Evolutionary conservation across 2,113 vertebrate species (phyloP).

Genomic region (Rafetus swinhoei): DNA sequence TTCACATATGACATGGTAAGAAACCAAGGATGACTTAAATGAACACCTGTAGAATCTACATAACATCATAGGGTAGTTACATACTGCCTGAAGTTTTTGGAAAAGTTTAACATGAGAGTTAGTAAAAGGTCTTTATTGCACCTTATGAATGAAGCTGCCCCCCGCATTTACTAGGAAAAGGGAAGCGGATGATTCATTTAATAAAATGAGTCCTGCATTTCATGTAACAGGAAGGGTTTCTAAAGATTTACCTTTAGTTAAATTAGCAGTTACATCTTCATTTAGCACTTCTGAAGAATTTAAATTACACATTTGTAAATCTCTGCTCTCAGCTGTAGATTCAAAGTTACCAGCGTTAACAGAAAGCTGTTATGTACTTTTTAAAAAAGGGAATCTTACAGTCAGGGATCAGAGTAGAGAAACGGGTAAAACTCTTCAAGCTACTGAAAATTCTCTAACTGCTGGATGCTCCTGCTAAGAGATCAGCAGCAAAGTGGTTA

Average conservation of each 20-base stretch:
- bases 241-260: background rate
- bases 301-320: background rate
- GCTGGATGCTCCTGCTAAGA: background rate
- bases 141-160: background rate
- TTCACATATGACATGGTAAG: accelerated
- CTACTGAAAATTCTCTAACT: background rate
- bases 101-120: background rate
- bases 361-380: no score
- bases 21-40: background rate
- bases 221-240: background rate
- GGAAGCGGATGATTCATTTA: background rate
- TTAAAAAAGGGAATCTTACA: background rate
- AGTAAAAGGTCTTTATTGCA: background rate
- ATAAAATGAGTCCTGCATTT: no score
- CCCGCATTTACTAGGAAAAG: background rate
- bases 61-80: background rate
- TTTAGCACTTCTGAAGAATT: background rate
- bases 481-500: background rate
- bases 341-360: no score
- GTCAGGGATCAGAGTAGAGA: background rate
- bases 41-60: background rate
- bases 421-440: background rate
- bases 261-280: background rate
- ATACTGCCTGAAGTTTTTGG: background rate
- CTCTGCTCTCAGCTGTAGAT: background rate